These are phyloP conservation scores for Coryphaenoides rupestris DNA, from an alignment of 2,113 vertebrate species.

Conservation along the genomic window DNA sequence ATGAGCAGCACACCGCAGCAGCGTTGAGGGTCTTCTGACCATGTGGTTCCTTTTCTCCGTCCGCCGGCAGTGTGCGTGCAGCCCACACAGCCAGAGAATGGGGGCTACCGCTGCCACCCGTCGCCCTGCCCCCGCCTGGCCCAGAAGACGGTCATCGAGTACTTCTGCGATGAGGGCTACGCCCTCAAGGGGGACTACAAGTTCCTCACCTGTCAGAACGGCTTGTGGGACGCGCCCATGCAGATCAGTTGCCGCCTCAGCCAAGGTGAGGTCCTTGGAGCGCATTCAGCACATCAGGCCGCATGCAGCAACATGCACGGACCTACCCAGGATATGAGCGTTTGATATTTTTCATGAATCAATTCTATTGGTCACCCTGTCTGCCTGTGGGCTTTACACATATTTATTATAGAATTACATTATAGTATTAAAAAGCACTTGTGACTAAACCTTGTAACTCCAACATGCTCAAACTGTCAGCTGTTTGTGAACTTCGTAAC, in stretches of 20 bases:
- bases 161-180: constrained; percentile 93
- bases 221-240: constrained; percentile 92
- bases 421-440: too few relatives aligned
- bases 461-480: too few relatives aligned
- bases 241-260: constrained; percentile 91
- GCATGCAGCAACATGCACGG: too few relatives aligned
- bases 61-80: constrained; percentile 80
- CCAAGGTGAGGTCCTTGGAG: constrained; percentile 73
- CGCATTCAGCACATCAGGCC: too few relatives aligned
- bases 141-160: constrained; percentile 92
- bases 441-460: too few relatives aligned
- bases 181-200: constrained; percentile 94
- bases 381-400: too few relatives aligned
- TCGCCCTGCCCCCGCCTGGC: constrained; percentile 84
- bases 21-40: background rate
- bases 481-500: too few relatives aligned
- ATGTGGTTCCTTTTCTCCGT: background rate
- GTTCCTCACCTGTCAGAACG: constrained; percentile 93
- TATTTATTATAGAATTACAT: too few relatives aligned
- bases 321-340: too few relatives aligned
- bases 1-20: too few relatives aligned
- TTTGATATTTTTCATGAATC: too few relatives aligned
- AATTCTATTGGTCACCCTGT: too few relatives aligned
- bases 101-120: constrained; percentile 92
- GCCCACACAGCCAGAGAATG: constrained; percentile 92